Base-by-base conservation (phyloP, 2,113 vertebrate genomes). In the Microcebus jonahi region DNA sequence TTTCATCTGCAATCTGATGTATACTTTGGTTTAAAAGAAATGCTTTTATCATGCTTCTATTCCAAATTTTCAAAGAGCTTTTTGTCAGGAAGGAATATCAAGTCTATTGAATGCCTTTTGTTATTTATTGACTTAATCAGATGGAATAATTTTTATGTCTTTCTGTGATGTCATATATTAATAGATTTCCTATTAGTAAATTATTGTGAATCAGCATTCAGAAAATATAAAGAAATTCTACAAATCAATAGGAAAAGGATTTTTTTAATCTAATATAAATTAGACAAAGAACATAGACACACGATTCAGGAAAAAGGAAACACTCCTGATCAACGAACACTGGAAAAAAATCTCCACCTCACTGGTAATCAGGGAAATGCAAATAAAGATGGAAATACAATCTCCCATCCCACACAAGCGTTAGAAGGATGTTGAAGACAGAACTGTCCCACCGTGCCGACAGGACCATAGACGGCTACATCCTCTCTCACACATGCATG, bases 141-240 rank as follows among this genome's bases (percentile, higher is more conserved):
- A 29, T 34, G n/a, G 53, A 48, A 17, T 82, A 61, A 68, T 90
- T 92, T 91, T 36, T 1, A 87, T 67, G 50, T 42, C 57, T 77
- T 90, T 59, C 55, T 92, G 53, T 67, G 31, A 73, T 67, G 48
- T 59, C 36, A 57, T 81, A 76, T 84, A 29, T 61, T 55, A 82
- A 92, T 79, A 79, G 39, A 36, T 68, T 97, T 86, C 70, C 75
- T 92, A 15, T 83, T 87, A 83, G 80, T 75, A 94, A 82, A 84
- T 63, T 65, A 42, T 73, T 31, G 73, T 93, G 48, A 21, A 70
- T 87, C 42, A 36, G 50, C 55, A 80, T 84, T 95, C 50, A 86
- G 68, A 55, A 63, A 73, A 93, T 63, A 70, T 85, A 85, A 83
- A 88, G 23, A 93, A 93, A 91, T 81, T 55, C 79, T 86, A 93